Percentiles rank a stretch among this genome's conserved stretches.
Conservation (phyloP, 2,888 invertebrate genomes). For the Spialia ferax region DNA sequence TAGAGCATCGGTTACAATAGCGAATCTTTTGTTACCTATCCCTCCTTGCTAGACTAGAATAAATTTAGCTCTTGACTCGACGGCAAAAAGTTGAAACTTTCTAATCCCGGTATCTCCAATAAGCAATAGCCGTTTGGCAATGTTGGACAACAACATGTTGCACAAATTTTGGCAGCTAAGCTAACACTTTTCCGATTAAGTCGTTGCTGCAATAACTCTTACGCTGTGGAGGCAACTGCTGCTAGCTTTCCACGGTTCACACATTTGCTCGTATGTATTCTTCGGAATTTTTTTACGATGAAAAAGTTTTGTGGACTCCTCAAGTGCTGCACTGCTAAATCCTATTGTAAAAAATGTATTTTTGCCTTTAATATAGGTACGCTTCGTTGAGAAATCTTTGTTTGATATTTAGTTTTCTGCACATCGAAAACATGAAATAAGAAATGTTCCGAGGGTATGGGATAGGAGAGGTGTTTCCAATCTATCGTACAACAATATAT, state of each 20-base stretch:
- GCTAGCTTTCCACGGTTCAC: neutral
- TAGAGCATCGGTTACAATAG: constrained; percentile 37
- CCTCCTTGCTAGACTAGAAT: constrained; percentile 38
- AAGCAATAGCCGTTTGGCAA: constrained; percentile 36
- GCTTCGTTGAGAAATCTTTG: neutral
- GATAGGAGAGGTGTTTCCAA: no score
- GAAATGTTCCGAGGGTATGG: no score
- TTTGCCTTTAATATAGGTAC: neutral
- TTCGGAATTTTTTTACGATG: neutral
- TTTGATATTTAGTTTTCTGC: neutral
- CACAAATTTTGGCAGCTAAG: constrained; percentile 41
- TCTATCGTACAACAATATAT: no score
- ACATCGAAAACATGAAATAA: no score
- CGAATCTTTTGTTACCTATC: constrained; percentile 39
- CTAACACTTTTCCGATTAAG: constrained; percentile 39
- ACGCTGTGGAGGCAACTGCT: neutral
- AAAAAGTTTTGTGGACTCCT: neutral
- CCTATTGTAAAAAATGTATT: neutral
- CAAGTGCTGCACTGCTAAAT: neutral
- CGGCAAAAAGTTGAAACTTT: constrained; percentile 39
- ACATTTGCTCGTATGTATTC: neutral
- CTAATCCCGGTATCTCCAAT: constrained; percentile 38
- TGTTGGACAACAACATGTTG: constrained; percentile 40
- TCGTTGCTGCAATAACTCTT: constrained; percentile 33
- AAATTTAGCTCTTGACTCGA: constrained; percentile 36